phyloP scores from a whole-genome alignment of 2,888 invertebrate genomes.

The Chrysomela aeneicollis region DNA sequence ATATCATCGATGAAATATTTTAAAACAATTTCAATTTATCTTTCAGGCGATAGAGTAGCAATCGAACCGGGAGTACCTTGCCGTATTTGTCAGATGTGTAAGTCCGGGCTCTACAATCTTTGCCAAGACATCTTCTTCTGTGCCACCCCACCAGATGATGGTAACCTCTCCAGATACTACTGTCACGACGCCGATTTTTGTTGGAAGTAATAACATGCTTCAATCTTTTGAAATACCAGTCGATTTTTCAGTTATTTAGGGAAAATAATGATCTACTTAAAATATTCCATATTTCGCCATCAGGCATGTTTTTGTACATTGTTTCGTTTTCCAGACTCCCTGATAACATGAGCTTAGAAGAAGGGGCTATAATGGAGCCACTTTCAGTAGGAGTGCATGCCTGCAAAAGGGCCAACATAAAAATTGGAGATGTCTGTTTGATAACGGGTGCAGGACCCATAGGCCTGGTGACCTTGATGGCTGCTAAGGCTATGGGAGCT shows the following conservation, averaged over 20 bases:
- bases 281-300: too few species aligned
- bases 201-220: slow-evolving; percentile 69
- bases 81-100: slow-evolving; percentile 84
- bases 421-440: slow-evolving; percentile 74
- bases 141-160: slow-evolving; percentile 95
- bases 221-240: neutral
- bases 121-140: slow-evolving; percentile 89
- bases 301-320: too few species aligned
- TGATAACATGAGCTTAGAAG: slow-evolving; percentile 87
- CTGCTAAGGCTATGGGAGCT: slow-evolving; percentile 88
- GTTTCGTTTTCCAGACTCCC: slow-evolving; percentile 79
- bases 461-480: slow-evolving; percentile 80
- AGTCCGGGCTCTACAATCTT: slow-evolving; percentile 88
- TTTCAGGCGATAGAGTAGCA: slow-evolving; percentile 85
- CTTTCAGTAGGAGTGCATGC: slow-evolving; percentile 94
- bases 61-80: slow-evolving; percentile 95
- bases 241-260: too few species aligned
- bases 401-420: slow-evolving; percentile 83
- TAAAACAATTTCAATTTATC: too few species aligned
- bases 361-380: slow-evolving; percentile 94
- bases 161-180: slow-evolving; percentile 86
- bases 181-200: slow-evolving; percentile 91
- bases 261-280: too few species aligned
- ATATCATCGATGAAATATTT: too few species aligned
- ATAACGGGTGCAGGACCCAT: slow-evolving; percentile 90